Base-by-base conservation (phyloP, 2,888 invertebrate species). In the Dorcus parallelipipedus region DNA sequence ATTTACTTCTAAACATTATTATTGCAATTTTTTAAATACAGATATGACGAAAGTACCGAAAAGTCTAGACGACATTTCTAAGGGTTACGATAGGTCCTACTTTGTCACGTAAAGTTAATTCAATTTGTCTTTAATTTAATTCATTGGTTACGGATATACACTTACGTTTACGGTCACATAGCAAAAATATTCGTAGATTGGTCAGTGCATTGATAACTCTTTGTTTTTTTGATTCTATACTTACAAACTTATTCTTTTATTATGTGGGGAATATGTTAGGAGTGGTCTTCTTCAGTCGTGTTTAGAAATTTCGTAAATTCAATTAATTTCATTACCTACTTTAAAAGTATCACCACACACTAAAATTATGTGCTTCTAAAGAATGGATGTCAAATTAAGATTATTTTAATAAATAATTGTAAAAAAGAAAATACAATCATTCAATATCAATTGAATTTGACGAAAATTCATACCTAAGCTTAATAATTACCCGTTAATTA, bases 101-200 rank as follows among this genome's bases (percentile, higher is more conserved):
- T 9, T 20, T 20, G 45, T 33, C 26, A 33, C 26, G 26, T 23
- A 33, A 50, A 9, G 17, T 51, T 38, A n/a, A 42, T 52, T 52
- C 38, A 49, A 43, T 33, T 33, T 33, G 26, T 33, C 26, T 33
- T 33, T 33, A 33, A 33, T 33, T 9, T 52, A 41, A 26, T 10
- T 53, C 10, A n/a, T 26, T 38, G 33, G 26, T 17, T 43, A 20
- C 2, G 20, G 33, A 49, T 10, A 55, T 40, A 49, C 48, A 49
- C 41, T 50, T 17, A 52, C 38, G 20, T 38, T 53, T 58, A 43
- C 41, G 20, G 38, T 42, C 50, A 59, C 41, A 54, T 58, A 58
- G 54, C 55, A 59, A 59, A 59, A 59, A 59, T 59, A 59, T 47
- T 56, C 47, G 52, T 59, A 47, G 43, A 38, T 59, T 59, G 59